Percentiles rank a stretch among this genome's conserved stretches.
Conservation (phyloP, 64 coral and sea anemone species). For the Pocillopora verrucosa region DNA sequence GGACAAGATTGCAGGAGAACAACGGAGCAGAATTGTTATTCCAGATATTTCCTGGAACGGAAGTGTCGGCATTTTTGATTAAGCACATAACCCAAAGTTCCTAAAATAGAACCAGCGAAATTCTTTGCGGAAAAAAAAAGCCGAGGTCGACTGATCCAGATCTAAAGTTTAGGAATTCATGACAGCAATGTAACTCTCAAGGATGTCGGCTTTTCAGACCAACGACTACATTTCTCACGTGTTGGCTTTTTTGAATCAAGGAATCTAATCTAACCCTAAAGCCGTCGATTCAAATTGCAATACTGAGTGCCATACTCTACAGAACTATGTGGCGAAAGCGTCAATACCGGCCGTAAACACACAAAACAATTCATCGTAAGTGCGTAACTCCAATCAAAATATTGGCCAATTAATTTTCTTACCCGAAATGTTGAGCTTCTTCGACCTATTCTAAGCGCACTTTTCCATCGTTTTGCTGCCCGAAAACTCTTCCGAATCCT, state of each 20-base stretch:
- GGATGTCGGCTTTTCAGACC: background rate
- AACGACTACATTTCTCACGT: background rate
- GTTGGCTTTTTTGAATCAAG: background rate
- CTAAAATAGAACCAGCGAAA: background rate
- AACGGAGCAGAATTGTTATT: background rate
- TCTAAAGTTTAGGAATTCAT: background rate
- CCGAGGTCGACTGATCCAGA: background rate
- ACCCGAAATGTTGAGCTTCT: constrained; percentile 34
- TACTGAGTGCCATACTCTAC: background rate
- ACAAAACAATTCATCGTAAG: background rate
- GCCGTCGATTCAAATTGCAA: background rate
- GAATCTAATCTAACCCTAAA: background rate
- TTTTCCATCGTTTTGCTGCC: constrained; percentile 25
- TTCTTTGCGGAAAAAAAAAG: background rate
- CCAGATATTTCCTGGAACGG: constrained; percentile 29
- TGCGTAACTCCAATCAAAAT: background rate
- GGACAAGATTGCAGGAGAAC: background rate
- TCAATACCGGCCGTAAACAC: background rate
- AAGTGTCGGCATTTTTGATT: background rate
- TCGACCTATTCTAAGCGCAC: constrained; percentile 14
- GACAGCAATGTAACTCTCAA: background rate
- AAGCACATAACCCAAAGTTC: background rate
- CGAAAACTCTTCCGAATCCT: constrained; percentile 43
- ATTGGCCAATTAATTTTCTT: constrained; percentile 13
- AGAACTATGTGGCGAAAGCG: background rate